These are phyloP conservation scores for Spodoptera litura DNA, from an alignment of 1,140 invertebrate genomes.

Conservation along the genomic window DNA sequence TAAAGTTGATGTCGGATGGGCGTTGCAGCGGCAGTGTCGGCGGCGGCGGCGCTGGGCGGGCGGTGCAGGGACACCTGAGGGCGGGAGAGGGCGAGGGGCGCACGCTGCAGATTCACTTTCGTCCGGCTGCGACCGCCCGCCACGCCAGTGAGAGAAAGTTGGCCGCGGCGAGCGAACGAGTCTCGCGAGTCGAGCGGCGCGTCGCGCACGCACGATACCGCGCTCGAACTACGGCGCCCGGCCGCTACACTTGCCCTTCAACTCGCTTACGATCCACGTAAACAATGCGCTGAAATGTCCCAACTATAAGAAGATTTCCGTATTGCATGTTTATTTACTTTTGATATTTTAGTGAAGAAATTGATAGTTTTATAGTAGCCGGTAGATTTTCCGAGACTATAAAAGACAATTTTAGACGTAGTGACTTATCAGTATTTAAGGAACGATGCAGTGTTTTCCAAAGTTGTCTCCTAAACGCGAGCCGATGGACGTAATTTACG, in stretches of 20 bases:
- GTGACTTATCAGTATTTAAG: conserved; percentile 52
- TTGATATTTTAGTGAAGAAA: conserved; percentile 50
- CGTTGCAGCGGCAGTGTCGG: conserved; percentile 63
- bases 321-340: conserved; percentile 54
- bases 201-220: conserved; percentile 73
- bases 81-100: conserved; percentile 75
- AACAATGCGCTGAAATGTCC: conserved; percentile 61
- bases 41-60: conserved; percentile 71
- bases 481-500: conserved; percentile 70
- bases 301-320: conserved; percentile 59
- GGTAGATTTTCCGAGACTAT: conserved; percentile 49
- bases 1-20: conserved; percentile 79
- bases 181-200: conserved; percentile 77
- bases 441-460: conserved; percentile 81
- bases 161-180: conserved; percentile 82
- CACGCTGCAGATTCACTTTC: conserved; percentile 85
- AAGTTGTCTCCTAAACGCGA: conserved; percentile 80
- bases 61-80: conserved; percentile 76
- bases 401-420: conserved; percentile 54
- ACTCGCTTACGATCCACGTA: conserved; percentile 53
- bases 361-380: conserved; percentile 52
- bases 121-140: conserved; percentile 76
- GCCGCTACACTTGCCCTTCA: conserved; percentile 55
- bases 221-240: conserved; percentile 60
- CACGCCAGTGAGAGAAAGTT: conserved; percentile 85